A percentile compares a stretch with the other conserved stretches of the same genome.
Evolutionary conservation across 23 tunicate species (phyloP).

Genomic region (Ciona savignyi): DNA sequence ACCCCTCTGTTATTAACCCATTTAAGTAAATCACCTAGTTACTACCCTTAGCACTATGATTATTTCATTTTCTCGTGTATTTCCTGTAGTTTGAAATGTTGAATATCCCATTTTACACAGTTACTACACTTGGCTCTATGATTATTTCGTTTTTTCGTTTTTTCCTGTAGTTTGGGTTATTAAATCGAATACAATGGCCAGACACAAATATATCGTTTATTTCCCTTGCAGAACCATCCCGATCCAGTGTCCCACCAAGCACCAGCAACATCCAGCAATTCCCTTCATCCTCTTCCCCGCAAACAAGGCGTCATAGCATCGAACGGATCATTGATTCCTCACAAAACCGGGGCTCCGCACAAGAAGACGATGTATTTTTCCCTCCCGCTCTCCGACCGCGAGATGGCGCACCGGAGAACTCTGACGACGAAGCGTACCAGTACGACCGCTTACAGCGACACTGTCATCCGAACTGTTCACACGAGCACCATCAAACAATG

Average conservation of each 20-base stretch:
- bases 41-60: no score
- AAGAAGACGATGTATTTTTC: conserved; percentile 49
- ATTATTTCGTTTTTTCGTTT: no score
- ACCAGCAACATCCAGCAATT: conserved; percentile 17
- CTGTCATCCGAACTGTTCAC: conserved; percentile 31
- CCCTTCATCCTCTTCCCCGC: conserved; percentile 22
- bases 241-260: conserved; percentile 9
- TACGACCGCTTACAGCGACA: conserved; percentile 77
- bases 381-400: conserved; percentile 11
- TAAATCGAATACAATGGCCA: no score
- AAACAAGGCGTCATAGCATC: conserved; percentile 10
- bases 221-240: conserved; percentile 11
- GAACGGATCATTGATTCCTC: conserved; percentile 6
- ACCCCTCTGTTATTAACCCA: no score
- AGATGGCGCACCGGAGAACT: conserved; percentile 18
- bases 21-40: no score
- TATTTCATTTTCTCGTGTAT: no score
- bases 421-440: conserved; percentile 37
- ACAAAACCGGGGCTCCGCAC: conserved; percentile 2
- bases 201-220: no score
- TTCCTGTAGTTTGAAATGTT: no score
- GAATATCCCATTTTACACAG: no score
- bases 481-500: background rate
- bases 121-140: no score
- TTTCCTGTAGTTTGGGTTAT: no score